These are phyloP conservation scores for Hirundichthys speculiger DNA, from an alignment of 2,113 vertebrate species.

Conservation along the genomic window DNA sequence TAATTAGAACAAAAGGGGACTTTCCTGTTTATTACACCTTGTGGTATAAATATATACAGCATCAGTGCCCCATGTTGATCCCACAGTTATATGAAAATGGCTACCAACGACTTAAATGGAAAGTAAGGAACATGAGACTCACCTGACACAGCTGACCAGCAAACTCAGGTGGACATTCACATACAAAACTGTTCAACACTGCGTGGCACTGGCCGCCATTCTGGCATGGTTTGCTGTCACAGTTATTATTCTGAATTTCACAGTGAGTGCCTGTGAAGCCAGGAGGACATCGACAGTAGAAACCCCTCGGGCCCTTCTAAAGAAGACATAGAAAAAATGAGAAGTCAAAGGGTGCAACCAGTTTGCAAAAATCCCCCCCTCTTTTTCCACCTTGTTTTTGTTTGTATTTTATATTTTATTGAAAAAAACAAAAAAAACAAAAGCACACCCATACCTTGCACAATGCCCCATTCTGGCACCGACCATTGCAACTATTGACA, in stretches of 20 bases:
- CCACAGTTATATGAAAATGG: no score
- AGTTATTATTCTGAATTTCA: conserved; percentile 84
- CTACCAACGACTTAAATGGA: no score
- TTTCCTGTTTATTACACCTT: no score
- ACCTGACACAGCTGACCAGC: conserved; percentile 92
- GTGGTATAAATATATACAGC: no score
- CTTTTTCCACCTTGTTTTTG: no score
- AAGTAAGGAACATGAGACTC: conserved; percentile 49
- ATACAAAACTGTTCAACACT: conserved; percentile 84
- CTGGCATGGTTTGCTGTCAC: conserved; percentile 86
- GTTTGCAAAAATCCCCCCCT: neutral
- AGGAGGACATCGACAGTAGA: conserved; percentile 86
- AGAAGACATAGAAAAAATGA: neutral
- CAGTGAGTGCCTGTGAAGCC: conserved; percentile 90
- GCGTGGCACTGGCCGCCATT: conserved; percentile 86
- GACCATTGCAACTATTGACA: conserved; percentile 85
- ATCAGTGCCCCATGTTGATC: no score
- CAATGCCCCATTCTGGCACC: conserved; percentile 91
- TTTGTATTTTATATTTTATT: no score
- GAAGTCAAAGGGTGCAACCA: neutral
- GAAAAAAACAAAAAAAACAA: neutral
- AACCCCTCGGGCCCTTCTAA: conserved; percentile 76
- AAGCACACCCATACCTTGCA: conserved; percentile 88
- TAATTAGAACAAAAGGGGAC: no score
- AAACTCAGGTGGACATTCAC: conserved; percentile 86